phyloP scores from a whole-genome alignment of 2,888 invertebrate genomes.

The Drosophila helvetica region DNA sequence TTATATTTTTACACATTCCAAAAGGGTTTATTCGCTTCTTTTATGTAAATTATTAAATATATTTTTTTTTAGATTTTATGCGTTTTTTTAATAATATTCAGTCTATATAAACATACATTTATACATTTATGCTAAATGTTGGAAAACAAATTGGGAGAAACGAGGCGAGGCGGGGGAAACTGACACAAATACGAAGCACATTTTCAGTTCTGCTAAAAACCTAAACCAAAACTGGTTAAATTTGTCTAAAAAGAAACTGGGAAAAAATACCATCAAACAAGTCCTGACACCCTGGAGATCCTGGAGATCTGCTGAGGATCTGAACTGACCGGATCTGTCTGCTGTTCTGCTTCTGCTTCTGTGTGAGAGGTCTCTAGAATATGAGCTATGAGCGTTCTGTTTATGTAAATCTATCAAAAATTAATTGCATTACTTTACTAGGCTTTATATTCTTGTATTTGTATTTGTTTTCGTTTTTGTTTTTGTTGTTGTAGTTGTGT shows the following conservation, averaged over 20 bases:
- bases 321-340: constrained; percentile 5
- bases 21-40: constrained; percentile 25
- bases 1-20: constrained; percentile 38
- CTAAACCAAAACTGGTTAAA: constrained; percentile 47
- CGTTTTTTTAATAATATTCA: constrained; percentile 74
- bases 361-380: neutral
- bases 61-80: constrained; percentile 28
- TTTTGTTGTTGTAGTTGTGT: neutral
- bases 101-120: constrained; percentile 79
- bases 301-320: constrained; percentile 9
- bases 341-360: neutral
- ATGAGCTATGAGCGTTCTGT: constrained; percentile 22
- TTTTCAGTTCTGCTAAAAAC: constrained; percentile 66
- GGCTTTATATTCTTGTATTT: constrained; percentile 14
- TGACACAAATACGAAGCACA: constrained; percentile 49
- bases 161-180: constrained; percentile 5
- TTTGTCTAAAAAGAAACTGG: constrained; percentile 41
- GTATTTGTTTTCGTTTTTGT: constrained; percentile 3
- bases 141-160: constrained; percentile 46
- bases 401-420: constrained; percentile 78
- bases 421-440: constrained; percentile 49
- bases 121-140: constrained; percentile 71
- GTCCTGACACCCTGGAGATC: too few relatives aligned
- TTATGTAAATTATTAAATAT: constrained; percentile 21
- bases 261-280: constrained; percentile 17